Percentiles rank a stretch among this genome's conserved stretches.
These are phyloP conservation scores for Hypomesus transpacificus DNA, from an alignment of 2,113 vertebrate genomes.

Conservation along the genomic window DNA sequence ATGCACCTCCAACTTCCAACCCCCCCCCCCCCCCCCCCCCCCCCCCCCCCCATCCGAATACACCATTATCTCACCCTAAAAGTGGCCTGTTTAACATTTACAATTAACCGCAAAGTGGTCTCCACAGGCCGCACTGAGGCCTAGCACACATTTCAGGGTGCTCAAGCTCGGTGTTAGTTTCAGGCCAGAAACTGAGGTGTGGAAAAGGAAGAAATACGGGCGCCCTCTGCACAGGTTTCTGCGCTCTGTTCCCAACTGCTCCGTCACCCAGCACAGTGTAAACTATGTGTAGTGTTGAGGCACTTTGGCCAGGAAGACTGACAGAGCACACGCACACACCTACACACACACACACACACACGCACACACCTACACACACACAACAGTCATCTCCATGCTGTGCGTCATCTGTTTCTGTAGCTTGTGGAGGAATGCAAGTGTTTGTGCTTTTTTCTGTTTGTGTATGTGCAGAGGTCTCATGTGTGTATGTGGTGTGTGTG, in stretches of 20 bases:
- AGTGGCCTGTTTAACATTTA: slow-evolving; percentile 46
- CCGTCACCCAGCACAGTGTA: slow-evolving; percentile 38
- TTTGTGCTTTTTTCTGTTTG: slow-evolving; percentile 4
- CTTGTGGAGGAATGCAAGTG: background rate
- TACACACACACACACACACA: background rate
- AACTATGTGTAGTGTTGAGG: slow-evolving; percentile 34
- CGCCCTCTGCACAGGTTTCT: slow-evolving; percentile 34
- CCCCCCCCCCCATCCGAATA: slow-evolving; percentile 10
- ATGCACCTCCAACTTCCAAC: background rate
- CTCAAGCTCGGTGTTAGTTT: slow-evolving; percentile 30
- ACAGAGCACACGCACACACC: background rate
- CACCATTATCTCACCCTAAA: slow-evolving; percentile 34
- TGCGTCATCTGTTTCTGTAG: background rate
- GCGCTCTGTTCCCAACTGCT: slow-evolving; percentile 43
- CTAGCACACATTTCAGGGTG: slow-evolving; percentile 12
- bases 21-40: slow-evolving; percentile 11
- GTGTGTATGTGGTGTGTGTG: background rate
- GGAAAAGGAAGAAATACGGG: slow-evolving; percentile 54
- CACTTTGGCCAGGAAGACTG: slow-evolving; percentile 12
- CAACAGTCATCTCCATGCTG: background rate
- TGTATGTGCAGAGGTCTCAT: background rate
- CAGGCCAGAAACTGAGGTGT: slow-evolving; percentile 41
- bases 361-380: background rate
- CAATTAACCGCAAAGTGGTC: slow-evolving; percentile 42
- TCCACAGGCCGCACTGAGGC: slow-evolving; percentile 28